Percentiles rank a stretch among this genome's conserved stretches.
Evolutionary conservation across 2,888 invertebrate genomes (phyloP).

Genomic region (Barypeithes pellucidus): DNA sequence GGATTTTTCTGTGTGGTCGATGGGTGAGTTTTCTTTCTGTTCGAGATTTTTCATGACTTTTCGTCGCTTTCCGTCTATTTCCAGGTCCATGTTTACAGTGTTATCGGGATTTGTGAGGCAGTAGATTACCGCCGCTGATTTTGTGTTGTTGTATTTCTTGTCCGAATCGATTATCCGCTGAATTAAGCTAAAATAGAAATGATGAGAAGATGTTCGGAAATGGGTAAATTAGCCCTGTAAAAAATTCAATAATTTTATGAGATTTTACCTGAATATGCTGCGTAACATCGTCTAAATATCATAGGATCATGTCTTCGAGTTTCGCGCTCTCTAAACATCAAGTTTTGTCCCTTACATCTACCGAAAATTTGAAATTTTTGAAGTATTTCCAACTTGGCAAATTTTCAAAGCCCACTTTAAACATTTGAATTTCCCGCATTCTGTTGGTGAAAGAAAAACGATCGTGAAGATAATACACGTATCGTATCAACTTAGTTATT

Average conservation of each 20-base stretch:
- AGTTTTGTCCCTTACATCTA: conserved; percentile 25
- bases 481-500: no score
- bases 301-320: conserved; percentile 15
- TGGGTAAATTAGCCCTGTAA: neutral
- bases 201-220: neutral
- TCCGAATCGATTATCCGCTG: conserved; percentile 60
- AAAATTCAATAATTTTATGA: neutral
- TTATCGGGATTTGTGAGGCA: conserved; percentile 56
- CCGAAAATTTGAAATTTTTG: conserved; percentile 32
- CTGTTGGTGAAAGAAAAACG: neutral
- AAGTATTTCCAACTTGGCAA: neutral
- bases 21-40: conserved; percentile 18
- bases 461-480: neutral
- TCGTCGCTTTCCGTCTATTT: conserved; percentile 54
- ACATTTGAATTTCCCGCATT: conserved; percentile 1
- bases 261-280: conserved; percentile 58
- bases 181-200: conserved; percentile 55
- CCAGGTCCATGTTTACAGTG: conserved; percentile 57
- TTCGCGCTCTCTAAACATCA: neutral
- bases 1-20: conserved; percentile 33
- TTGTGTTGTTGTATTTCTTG: conserved; percentile 59
- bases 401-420: conserved; percentile 27
- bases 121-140: conserved; percentile 58
- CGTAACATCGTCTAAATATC: conserved; percentile 57
- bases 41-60: conserved; percentile 48